phyloP scores from a whole-genome alignment of 2,888 invertebrate species.

The Diaperis boleti region DNA sequence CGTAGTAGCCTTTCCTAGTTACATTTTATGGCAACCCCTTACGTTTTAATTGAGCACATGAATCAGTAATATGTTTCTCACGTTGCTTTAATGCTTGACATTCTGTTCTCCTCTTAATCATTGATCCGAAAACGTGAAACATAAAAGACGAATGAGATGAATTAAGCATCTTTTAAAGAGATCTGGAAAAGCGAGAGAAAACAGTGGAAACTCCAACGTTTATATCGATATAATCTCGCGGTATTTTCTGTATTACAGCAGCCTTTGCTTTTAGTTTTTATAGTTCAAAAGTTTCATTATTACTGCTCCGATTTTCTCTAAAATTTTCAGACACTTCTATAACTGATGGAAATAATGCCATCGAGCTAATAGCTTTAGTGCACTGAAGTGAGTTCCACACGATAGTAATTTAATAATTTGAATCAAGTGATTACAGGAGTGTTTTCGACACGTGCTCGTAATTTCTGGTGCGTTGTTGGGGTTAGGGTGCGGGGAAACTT shows the following conservation, averaged over 20 bases:
- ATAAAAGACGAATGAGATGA: constrained; percentile 4
- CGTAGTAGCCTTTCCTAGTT: constrained; percentile 52
- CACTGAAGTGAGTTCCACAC: constrained; percentile 20
- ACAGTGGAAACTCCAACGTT: too few species aligned
- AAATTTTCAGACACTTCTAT: too few species aligned
- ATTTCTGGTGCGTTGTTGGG: constrained; percentile 43
- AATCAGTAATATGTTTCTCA: constrained; percentile 60
- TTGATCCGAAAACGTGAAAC: not conserved
- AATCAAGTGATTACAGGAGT: constrained; percentile 48
- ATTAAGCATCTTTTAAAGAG: too few species aligned
- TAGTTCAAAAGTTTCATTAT: too few species aligned
- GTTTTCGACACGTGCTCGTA: constrained; percentile 49
- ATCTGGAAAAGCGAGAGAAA: too few species aligned
- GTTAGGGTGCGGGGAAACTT: constrained; percentile 36
- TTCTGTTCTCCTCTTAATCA: constrained; percentile 29
- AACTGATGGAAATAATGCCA: too few species aligned
- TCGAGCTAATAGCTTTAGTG: constrained; percentile 14
- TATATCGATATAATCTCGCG: too few species aligned
- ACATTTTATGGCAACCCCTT: constrained; percentile 59
- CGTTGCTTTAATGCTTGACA: constrained; percentile 52
- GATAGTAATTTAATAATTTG: constrained; percentile 47
- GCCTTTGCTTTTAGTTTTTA: too few species aligned
- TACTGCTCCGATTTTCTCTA: too few species aligned
- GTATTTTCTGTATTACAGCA: too few species aligned
- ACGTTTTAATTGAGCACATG: constrained; percentile 62